Percentiles rank a stretch among this genome's conserved stretches.
phyloP scores from a whole-genome alignment of 2,888 invertebrate species.

The Hedya salicella region DNA sequence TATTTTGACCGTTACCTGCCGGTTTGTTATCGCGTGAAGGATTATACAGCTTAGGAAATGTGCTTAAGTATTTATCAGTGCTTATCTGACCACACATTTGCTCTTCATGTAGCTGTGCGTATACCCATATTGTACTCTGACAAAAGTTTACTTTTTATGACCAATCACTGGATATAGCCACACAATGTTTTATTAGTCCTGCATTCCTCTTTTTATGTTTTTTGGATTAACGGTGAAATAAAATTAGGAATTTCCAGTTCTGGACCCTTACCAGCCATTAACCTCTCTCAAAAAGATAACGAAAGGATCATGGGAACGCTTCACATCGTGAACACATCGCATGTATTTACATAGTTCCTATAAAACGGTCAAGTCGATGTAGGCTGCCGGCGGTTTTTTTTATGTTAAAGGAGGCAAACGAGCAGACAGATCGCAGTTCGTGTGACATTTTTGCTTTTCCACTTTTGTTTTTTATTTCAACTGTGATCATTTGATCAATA shows the following conservation, averaged over 20 bases:
- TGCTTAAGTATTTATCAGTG: slow-evolving; percentile 11
- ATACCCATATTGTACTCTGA: slow-evolving; percentile 14
- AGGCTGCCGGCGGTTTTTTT: too few species aligned
- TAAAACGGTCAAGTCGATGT: too few species aligned
- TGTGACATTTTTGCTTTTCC: background rate
- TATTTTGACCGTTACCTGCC: slow-evolving; percentile 27
- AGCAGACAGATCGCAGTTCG: background rate
- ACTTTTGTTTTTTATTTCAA: background rate
- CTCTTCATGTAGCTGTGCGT: slow-evolving; percentile 12
- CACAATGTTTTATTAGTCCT: slow-evolving; percentile 28
- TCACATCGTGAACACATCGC: slow-evolving; percentile 6
- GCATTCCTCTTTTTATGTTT: slow-evolving; percentile 50
- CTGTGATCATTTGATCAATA: too few species aligned
- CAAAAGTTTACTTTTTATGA: slow-evolving; percentile 41
- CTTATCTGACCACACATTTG: slow-evolving; percentile 33
- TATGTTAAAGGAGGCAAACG: too few species aligned
- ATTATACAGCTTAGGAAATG: slow-evolving; percentile 18
- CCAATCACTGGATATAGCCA: slow-evolving; percentile 37
- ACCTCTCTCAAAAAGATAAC: slow-evolving; percentile 25
- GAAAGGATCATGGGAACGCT: slow-evolving; percentile 27
- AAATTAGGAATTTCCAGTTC: slow-evolving; percentile 41
- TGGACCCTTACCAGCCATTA: slow-evolving; percentile 33
- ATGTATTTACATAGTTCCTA: slow-evolving; percentile 3
- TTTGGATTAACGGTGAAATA: slow-evolving; percentile 39
- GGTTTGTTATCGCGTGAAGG: background rate